Conservation (phyloP, 2,797 vertebrate genomes). For the Myioborus miniatus region DNA sequence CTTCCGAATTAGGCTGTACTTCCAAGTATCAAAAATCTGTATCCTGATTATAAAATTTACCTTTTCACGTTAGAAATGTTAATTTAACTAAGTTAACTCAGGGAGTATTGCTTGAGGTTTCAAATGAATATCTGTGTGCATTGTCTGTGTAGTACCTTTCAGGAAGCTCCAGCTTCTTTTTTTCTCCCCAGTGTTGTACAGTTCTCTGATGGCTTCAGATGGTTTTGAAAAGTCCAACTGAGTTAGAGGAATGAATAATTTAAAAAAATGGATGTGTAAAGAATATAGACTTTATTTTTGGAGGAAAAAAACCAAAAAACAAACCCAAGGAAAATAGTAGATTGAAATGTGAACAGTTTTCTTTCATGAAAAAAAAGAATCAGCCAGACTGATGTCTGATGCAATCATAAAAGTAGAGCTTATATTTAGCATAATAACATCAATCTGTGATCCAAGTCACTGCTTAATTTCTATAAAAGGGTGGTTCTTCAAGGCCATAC, state of each 20-base stretch:
- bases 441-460: background rate
- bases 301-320: background rate
- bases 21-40: background rate
- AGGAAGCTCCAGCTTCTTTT: background rate
- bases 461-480: background rate
- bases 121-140: background rate
- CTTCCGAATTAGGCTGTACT: background rate
- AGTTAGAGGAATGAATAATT: background rate
- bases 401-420: background rate
- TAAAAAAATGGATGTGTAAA: rapidly evolving
- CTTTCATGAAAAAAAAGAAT: background rate
- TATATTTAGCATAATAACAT: background rate
- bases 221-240: background rate
- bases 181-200: background rate
- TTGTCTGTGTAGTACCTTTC: background rate
- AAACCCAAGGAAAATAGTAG: background rate
- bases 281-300: background rate
- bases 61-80: background rate
- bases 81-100: background rate
- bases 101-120: background rate
- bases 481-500: background rate
- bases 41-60: background rate
- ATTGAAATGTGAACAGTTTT: background rate
- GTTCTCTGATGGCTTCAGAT: background rate
- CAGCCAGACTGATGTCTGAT: background rate